Evolutionary conservation across 2,113 vertebrate species (phyloP), one percentile per base, ranked within the genome.

Genomic region (Pelodiscus sinensis): DNA sequence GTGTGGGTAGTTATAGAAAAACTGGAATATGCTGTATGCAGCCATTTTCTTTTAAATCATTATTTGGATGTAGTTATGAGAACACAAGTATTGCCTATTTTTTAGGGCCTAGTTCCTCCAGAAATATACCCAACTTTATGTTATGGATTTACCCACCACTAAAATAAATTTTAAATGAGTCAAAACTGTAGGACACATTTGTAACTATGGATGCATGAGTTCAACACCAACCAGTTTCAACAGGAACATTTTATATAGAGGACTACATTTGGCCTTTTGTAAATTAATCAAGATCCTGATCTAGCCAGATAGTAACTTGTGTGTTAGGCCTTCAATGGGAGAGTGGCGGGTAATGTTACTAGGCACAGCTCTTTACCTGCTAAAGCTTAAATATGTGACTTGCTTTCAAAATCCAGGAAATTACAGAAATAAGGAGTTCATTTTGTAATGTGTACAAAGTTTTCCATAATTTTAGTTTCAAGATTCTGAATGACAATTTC

Each of bases 1-100:
- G 44, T 44, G 44, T 44, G 44, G 44, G 82, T 31, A 81, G 80
- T 84, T 77, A 90, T 58, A 79, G 1, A 81, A 68, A 84, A 91
- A 92, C 77, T 88, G 92, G 88, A 57, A 54, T 44, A 89, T 15
- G 29, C 15, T 90, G 58, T 44, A 51, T 10, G 73, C 5, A 7
- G 54, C 84, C 25, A 71, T 90, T 82, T 92, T 89, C 4, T 62
- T 93, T 91, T 21, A 86, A 86, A 9, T 92, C 54, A 79, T 78
- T 18, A 85, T 1, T 62, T 2, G 80, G 83, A 56, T 57, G 29
- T 22, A 81, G 19, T 84, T 90, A 84, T 73, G 68, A 93, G 51
- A 96, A 90, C 35, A 71, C 27, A 44, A 11, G 51, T 15, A 86
- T 6, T 50, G 38, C 60, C 84, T 81, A 65, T 22, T 87, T 31